Evolutionary conservation across 1,140 invertebrate genomes (phyloP).

Genomic region (Aphaenogaster ashmeadi): DNA sequence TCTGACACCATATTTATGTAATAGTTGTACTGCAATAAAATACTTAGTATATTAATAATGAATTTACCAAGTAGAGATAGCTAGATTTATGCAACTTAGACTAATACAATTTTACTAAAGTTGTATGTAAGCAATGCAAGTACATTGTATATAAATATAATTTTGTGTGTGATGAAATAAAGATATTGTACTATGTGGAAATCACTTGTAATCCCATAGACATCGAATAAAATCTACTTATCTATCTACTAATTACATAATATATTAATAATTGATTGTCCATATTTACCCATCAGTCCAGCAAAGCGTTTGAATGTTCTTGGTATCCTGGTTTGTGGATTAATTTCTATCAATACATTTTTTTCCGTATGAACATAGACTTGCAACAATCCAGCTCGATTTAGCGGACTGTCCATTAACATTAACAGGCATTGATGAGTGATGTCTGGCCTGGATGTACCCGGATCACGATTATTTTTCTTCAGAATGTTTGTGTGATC

Average conservation of each 20-base stretch:
- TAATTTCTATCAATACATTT: constrained; percentile 99
- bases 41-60: constrained; percentile 43
- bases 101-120: not conserved
- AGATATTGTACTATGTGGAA: too few relatives aligned
- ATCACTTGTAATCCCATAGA: not conserved
- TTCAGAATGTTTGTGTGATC: constrained; percentile 95
- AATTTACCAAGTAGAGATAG: not conserved
- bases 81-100: not conserved
- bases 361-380: constrained; percentile 98
- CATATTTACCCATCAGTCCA: constrained; percentile 96
- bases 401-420: constrained; percentile 98
- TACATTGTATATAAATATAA: not conserved
- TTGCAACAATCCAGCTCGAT: constrained; percentile 95
- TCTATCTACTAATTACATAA: not conserved
- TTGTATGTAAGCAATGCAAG: not conserved
- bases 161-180: too few relatives aligned
- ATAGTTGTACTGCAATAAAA: constrained; percentile 94
- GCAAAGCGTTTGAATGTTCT: constrained; percentile 99
- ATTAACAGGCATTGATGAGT: constrained; percentile 98
- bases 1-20: constrained; percentile 97
- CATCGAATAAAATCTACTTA: not conserved
- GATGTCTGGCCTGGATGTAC: constrained; percentile 97
- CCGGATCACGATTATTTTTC: constrained; percentile 94
- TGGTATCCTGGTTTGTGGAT: constrained; percentile 99
- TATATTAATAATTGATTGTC: not conserved